Conservation (phyloP, 1,140 invertebrate genomes). For the Drosophila jambulina region DNA sequence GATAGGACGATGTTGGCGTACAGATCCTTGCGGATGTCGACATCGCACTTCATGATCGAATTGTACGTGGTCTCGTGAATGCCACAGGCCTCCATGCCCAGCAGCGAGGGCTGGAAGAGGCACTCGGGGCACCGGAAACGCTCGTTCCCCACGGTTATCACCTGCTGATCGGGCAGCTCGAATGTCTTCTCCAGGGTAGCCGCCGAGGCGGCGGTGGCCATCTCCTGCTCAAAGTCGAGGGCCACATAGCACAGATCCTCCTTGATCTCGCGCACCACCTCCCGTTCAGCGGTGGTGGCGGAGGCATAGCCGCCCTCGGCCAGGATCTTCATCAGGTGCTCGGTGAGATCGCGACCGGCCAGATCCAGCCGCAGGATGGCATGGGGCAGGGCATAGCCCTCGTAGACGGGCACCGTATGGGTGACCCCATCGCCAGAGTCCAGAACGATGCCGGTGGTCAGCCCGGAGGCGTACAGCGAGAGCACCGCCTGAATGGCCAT, state of each 20-base stretch:
- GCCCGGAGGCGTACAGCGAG: not conserved
- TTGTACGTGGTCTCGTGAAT: not conserved
- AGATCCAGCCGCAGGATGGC: not conserved
- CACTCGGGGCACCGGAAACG: constrained; percentile 2
- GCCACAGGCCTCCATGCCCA: not conserved
- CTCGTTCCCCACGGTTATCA: not conserved
- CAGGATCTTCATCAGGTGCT: not conserved
- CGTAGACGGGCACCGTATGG: not conserved
- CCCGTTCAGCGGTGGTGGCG: not conserved
- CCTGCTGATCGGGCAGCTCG: not conserved
- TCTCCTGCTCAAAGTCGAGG: not conserved
- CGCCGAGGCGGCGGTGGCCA: not conserved
- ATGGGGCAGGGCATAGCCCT: constrained; percentile 6
- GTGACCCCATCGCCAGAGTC: not conserved
- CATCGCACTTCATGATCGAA: constrained; percentile 5
- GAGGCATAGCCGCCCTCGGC: not conserved
- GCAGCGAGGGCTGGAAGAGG: not conserved
- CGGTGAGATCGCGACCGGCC: constrained; percentile 1
- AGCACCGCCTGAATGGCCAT: constrained; percentile 5
- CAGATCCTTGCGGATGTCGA: not conserved
- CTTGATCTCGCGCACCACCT: constrained; percentile 2
- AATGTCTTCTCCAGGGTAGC: not conserved
- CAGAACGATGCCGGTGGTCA: not conserved
- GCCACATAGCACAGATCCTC: not conserved
- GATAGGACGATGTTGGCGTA: not conserved